Conservation (phyloP, 2,113 vertebrate species). For the Gnathonemus longibarbis region DNA sequence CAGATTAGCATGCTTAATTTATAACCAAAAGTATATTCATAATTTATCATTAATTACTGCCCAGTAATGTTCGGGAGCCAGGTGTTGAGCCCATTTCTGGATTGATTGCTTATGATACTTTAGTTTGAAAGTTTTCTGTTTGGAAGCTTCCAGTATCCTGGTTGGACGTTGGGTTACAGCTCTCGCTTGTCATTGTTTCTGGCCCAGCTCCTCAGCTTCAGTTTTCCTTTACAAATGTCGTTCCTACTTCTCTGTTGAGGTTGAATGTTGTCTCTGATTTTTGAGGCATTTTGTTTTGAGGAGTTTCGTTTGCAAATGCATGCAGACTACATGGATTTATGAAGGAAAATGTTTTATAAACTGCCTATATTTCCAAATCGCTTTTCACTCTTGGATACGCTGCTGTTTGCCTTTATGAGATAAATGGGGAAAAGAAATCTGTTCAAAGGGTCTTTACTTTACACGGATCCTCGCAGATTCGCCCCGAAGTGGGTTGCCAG, state of each 20-base stretch:
- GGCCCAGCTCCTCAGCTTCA: background rate
- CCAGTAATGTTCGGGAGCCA: background rate
- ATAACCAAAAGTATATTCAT: background rate
- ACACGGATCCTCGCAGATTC: background rate
- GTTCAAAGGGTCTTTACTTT: constrained; percentile 7
- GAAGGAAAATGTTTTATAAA: background rate
- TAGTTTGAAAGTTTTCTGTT: background rate
- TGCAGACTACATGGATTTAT: background rate
- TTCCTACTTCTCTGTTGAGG: background rate
- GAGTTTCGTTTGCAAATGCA: background rate
- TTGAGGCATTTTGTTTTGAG: background rate
- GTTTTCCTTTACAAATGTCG: background rate
- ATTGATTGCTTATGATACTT: background rate
- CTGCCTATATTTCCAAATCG: background rate
- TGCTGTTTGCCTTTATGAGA: background rate
- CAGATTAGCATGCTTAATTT: background rate
- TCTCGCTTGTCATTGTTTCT: background rate
- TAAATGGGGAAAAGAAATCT: background rate
- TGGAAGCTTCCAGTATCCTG: background rate
- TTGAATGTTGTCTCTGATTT: background rate
- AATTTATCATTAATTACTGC: background rate
- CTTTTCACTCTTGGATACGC: background rate
- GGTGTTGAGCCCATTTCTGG: background rate
- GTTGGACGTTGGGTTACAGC: background rate
- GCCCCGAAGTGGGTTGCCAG: background rate